Percentiles rank a stretch among this genome's conserved stretches.
phyloP scores from a whole-genome alignment of 1,140 invertebrate species.

The Zophobas atratus region DNA sequence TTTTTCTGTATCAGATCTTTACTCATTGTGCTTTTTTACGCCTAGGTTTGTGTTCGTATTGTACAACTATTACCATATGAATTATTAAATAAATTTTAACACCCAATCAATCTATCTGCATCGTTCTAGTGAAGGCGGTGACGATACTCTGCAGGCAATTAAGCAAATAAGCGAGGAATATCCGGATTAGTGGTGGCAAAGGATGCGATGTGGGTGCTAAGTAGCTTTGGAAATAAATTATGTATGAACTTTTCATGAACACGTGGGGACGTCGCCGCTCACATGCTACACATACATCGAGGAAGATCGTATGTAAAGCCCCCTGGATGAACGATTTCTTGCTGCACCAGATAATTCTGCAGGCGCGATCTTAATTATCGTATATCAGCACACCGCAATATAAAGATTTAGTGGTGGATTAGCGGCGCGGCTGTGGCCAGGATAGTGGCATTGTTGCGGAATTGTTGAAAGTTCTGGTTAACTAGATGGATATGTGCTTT shows the following conservation, averaged over 20 bases:
- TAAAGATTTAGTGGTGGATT: constrained; percentile 42
- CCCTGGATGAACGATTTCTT: background rate
- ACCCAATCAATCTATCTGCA: background rate
- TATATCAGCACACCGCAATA: background rate
- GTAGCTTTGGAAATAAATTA: constrained; percentile 59
- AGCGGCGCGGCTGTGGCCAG: constrained; percentile 22
- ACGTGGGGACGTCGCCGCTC: constrained; percentile 15
- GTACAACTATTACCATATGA: no score
- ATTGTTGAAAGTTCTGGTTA: constrained; percentile 17
- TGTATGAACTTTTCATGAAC: constrained; percentile 53
- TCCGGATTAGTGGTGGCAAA: constrained; percentile 46
- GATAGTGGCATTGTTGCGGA: background rate
- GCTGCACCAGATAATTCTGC: background rate
- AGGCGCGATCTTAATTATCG: constrained; percentile 14
- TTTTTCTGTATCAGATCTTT: no score
- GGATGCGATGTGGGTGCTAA: constrained; percentile 46
- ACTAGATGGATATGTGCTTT: background rate
- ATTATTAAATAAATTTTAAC: no score
- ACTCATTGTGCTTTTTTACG: no score
- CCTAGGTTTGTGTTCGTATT: no score
- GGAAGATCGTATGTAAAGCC: constrained; percentile 7
- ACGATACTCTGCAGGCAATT: constrained; percentile 43
- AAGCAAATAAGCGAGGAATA: constrained; percentile 47
- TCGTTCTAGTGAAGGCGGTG: constrained; percentile 5
- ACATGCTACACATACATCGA: constrained; percentile 2